Base-by-base conservation (phyloP, 2,113 vertebrate genomes). In the Rattus rattus region DNA sequence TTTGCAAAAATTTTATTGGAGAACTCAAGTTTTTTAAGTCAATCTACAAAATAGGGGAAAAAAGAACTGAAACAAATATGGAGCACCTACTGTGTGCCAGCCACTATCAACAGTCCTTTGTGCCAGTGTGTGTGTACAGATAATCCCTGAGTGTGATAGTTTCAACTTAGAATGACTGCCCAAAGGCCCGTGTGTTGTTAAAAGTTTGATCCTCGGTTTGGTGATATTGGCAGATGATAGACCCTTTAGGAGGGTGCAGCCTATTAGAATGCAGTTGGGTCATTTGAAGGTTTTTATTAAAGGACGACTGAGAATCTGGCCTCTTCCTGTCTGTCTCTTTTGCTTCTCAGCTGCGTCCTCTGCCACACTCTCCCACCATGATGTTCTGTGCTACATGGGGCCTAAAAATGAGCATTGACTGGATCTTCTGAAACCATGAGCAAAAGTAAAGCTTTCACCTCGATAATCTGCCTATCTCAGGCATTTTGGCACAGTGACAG, bases 31-130 rank as follows among this genome's bases (percentile, higher is more conserved):
- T 43, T 43, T 43, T 43, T 43, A 43, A 43, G 43, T 43, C 43
- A 43, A 43, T 43, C 59, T 75, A 81, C 49, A 91, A 81, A 76
- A 16, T 52, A 96, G 22, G 56, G 7, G 5, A 89, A 61, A 75
- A 93, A 33, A 77, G 22, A 47, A 86, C 69, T 73, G 49, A 92
- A 59, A 47, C 36, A 91, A 89, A 84, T 80, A 88, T 13, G 88
- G 28, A 95, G 56, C 69, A 77, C 22, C 43, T 92, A 69, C n/a
- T 88, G 77, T 80, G n/a, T 88, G 69, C 70, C 47, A 88, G 33
- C 17, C 28, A 79, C 26, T 88, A n/a, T 84, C 86, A 73, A 73
- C 22, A 63, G 49, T 17, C 81, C 88, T 93, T 59, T 8, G 52
- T 77, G 36, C 61, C 22, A 61, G 26, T 54, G 5, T 52, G 39